Evolutionary conservation across 1,140 invertebrate genomes (phyloP), one percentile per base, ranked within the genome.

Genomic region (Halesus radiatus): DNA sequence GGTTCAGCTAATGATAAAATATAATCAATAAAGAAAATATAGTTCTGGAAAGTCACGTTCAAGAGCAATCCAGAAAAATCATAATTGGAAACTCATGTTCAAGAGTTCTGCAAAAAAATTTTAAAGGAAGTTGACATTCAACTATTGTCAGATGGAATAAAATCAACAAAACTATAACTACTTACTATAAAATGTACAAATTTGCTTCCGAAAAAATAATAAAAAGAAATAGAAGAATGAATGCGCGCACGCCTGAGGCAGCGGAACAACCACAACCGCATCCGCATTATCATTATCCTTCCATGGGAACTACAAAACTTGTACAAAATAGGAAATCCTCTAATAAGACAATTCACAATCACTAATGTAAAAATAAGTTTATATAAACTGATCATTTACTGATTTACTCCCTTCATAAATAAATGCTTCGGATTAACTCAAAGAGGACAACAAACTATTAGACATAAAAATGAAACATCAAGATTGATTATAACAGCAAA

Each of bases 331-430:
- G 29, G 62, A 66, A 66, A 66, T 66, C 29, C 62, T 29, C 29
- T 66, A 66, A 66, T 66, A 26, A 66, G 22, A 66, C 15, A 66
- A 60, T 66, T n/a, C 62, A 66, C 62, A 66, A 66, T 66, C 56
- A 60, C 56, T 29, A 66, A 66, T 66, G 62, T 66, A 29, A 26
- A 66, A 66, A 66, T 32, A 66, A 66, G 16, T 66, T 26, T 23
- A 29, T n/a, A 66, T 32, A 66, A 66, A 22, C 26, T 66, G 62
- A 66, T 66, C 23, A 66, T 66, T 66, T 60, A 60, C 56, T 66
- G 13, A 66, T 66, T 66, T 60, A 60, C 56, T 60, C 18, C 56
- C 18, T 23, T 45, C 37, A 45, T 45, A 45, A 45, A 45, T 45
- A 60, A 29, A 26, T n/a, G 29, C 62, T 66, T 29, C 22, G 10